A percentile compares a stretch with the other conserved stretches of the same genome.
Evolutionary conservation across 2,888 invertebrate species (phyloP).

Genomic region (Macrophya alboannulata): DNA sequence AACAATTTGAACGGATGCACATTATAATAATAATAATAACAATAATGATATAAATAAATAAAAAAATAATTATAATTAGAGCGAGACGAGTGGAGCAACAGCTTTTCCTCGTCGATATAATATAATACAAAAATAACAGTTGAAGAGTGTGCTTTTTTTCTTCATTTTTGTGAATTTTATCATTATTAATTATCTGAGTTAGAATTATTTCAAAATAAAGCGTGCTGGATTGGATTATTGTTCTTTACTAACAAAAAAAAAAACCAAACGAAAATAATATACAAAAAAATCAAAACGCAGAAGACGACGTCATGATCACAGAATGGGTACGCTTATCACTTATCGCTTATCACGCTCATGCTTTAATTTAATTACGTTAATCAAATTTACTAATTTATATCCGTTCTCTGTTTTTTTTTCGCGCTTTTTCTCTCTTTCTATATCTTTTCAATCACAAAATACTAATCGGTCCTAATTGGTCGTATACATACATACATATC

Average conservation of each 20-base stretch:
- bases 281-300: neutral
- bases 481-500: neutral
- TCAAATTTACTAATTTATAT: neutral
- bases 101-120: neutral
- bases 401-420: too few relatives aligned
- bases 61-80: neutral
- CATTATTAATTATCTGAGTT: too few relatives aligned
- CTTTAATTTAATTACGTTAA: slow-evolving; percentile 27
- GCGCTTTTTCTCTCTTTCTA: neutral
- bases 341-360: neutral
- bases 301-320: slow-evolving; percentile 73
- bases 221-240: slow-evolving; percentile 23
- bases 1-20: neutral
- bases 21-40: neutral
- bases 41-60: neutral
- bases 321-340: slow-evolving; percentile 74
- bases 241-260: slow-evolving; percentile 20
- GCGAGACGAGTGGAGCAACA: neutral
- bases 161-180: neutral
- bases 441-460: slow-evolving; percentile 1
- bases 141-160: neutral
- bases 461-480: neutral
- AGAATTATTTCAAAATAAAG: slow-evolving; percentile 1
- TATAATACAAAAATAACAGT: slow-evolving; percentile 1
- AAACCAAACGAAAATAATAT: neutral